These are phyloP conservation scores for Platycnemis pennipes DNA, from an alignment of 2,888 invertebrate genomes.

Conservation along the genomic window DNA sequence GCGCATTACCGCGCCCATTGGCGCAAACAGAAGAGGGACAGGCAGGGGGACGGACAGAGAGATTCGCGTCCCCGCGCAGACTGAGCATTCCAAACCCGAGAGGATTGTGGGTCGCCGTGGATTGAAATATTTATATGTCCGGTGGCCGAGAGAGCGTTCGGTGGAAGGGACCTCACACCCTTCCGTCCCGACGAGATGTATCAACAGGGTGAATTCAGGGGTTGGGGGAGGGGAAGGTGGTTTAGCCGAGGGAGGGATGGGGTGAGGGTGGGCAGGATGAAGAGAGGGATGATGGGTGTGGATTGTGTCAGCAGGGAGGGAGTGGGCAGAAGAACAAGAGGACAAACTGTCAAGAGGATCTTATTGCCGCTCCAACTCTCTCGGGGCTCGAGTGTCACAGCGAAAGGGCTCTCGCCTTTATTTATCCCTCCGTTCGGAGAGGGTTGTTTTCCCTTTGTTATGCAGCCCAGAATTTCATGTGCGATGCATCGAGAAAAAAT, in stretches of 20 bases:
- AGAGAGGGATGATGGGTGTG: slow-evolving; percentile 10
- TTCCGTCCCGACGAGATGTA: slow-evolving; percentile 10
- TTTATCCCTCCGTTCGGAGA: background rate
- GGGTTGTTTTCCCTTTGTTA: slow-evolving; percentile 10
- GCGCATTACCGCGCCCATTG: slow-evolving; percentile 19
- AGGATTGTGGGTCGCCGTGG: slow-evolving; percentile 16
- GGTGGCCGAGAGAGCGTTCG: background rate
- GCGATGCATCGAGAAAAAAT: background rate
- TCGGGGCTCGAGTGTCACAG: background rate
- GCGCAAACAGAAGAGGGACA: background rate
- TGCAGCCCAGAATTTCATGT: background rate
- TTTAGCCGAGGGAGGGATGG: background rate
- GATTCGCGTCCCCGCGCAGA: background rate
- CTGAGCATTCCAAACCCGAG: slow-evolving; percentile 15
- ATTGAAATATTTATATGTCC: slow-evolving; percentile 40
- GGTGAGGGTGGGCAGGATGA: too few relatives aligned
- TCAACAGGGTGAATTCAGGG: background rate
- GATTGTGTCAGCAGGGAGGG: background rate
- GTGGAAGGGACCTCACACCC: background rate
- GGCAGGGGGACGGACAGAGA: background rate
- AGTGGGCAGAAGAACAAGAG: slow-evolving; percentile 13
- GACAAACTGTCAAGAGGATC: slow-evolving; percentile 11
- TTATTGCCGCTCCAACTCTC: background rate
- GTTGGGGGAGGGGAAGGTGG: background rate
- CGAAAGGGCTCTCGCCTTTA: background rate